Base-by-base conservation (phyloP, 2,797 vertebrate species). In the Gobio occitaniae region DNA sequence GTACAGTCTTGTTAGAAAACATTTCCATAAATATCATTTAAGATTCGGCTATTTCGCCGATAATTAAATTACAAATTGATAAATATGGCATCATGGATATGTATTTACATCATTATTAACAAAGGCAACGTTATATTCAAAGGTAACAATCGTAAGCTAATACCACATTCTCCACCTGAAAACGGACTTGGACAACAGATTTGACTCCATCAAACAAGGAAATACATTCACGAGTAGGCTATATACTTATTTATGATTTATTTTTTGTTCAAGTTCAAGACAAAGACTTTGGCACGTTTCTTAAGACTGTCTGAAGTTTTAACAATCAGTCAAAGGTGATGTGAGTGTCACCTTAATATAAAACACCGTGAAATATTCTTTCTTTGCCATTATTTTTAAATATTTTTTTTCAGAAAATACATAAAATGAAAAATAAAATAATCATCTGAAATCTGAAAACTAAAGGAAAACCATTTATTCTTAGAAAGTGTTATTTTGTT, bases 1-100 rank as follows among this genome's bases (percentile, higher is more conserved):
- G 96, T 99, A 99, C 98, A 99, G 95, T 96, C 94, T 96, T 96
- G 96, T 96, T 97, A 97, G 95, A 97, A 97, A 97, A 97, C 95
- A 96, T 97, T 97, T 96, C 96, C 97, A 99, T 99, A 99, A 99
- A 99, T 99, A 99, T 96, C 96, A 97, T 99, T 98, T 97, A 96
- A 95, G 96, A 96, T 97, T 96, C 97, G 97, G 97, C 98, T 97
- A 96, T 97, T 93, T 96, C 96, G 96, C 96, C 96, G 96, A 97
- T 97, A 97, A 97, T 99, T 99, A 99, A 99, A 99, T 99, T 99
- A 99, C 97, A 97, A 98, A 98, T 95, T 90, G 97, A 99, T 99
- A 99, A 99, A 99, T 99, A 99, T 98, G 97, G 97, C 97, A 98
- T 97, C 96, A 96, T 97, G 97, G 97, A 97, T 98, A 98, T 97